Base-by-base conservation (phyloP, 2,888 invertebrate species). In the Caenorhabditis macrosperma region DNA sequence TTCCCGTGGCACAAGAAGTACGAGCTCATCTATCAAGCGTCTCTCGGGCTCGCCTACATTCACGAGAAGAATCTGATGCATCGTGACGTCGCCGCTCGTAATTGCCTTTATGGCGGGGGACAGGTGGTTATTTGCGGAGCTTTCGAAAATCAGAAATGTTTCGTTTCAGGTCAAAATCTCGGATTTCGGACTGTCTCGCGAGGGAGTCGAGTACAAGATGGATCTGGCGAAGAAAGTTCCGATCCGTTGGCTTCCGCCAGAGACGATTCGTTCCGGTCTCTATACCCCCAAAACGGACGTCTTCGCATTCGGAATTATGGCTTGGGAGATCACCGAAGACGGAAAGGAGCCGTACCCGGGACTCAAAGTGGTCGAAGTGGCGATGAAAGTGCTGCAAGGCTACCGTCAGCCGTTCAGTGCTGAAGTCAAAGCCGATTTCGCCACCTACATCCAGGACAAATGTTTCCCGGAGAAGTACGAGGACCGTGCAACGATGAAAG, bases 281-380 rank as follows among this genome's bases (percentile, higher is more conserved):
- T 84, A 81, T 44, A 60, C 74, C 6, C 50, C 44, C 9, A 82
- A 81, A 59, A 79, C 82, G n/a, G 84, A 84, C 46, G 81, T 84
- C 15, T 84, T 48, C 41, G 61, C 77, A 5, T 84, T 68, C 63
- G 80, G 84, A 28, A 74, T 83, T 38, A 68, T 84, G 78, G 69
- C 71, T 33, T 85, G 83, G 82, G 80, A 86, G 68, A 86, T 86
- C 24, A 67, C 61, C 20, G 60, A 63, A 17, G 78, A 86, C 30
- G 86, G 85, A 20, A 69, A 66, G 10, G 85, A 86, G 52, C 86
- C 86, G 12, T 86, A 86, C 72, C 83, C 85, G 3, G 85, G 82
- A 0, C 76, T 85, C 83, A 81, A 75, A 12, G 82, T 84, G 28
- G 67, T 76, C 24, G 84, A 85, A 46, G 84, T 83, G 44, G 79